phyloP scores from a whole-genome alignment of 2,113 vertebrate genomes.

The Urocynchramus pylzowi region DNA sequence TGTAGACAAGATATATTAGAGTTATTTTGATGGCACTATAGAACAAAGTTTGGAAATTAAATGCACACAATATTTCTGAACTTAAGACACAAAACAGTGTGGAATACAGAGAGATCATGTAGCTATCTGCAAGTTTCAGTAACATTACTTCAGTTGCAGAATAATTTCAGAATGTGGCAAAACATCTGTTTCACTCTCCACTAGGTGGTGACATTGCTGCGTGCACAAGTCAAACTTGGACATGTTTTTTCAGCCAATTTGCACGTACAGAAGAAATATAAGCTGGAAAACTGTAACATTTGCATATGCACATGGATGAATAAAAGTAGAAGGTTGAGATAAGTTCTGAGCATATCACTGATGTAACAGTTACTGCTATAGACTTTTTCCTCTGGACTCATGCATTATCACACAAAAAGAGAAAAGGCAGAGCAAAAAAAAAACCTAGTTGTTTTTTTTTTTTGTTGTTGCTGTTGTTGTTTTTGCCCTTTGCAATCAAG shows the following conservation, averaged over 20 bases:
- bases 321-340: neutral
- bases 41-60: neutral
- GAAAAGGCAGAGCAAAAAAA: neutral
- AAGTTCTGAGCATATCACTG: neutral
- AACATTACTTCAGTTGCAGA: neutral
- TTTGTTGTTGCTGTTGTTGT: no score
- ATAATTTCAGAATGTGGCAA: neutral
- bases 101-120: neutral
- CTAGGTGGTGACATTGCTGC: conserved; percentile 62
- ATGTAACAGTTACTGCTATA: neutral
- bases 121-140: neutral
- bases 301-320: neutral
- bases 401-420: neutral
- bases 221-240: neutral
- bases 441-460: no score
- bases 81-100: neutral
- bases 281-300: neutral
- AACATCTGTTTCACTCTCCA: conserved; percentile 44
- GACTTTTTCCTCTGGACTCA: neutral
- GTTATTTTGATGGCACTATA: neutral
- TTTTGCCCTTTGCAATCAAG: neutral
- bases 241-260: neutral
- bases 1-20: neutral
- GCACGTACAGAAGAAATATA: neutral
- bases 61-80: neutral